phyloP scores from a whole-genome alignment of 1,140 invertebrate species.

The Akabosia matsudoensis region DNA sequence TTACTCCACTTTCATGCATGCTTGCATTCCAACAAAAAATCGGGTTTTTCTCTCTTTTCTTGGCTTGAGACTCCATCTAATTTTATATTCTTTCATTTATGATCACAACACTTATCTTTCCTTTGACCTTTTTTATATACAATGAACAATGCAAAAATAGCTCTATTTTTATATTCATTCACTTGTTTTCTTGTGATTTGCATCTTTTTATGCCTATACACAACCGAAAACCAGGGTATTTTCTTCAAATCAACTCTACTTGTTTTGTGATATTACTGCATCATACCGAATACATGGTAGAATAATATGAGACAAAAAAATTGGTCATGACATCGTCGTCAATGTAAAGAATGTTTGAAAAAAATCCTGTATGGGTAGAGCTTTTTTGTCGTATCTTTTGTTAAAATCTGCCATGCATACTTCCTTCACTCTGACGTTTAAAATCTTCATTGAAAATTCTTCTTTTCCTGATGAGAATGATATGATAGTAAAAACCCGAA shows the following conservation, averaged over 20 bases:
- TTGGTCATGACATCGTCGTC: constrained; percentile 14
- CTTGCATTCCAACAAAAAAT: constrained; percentile 18
- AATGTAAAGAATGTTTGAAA: background rate
- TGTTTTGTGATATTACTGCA: no score
- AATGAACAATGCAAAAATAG: no score
- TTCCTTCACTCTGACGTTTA: constrained; percentile 8
- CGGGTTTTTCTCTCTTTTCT: background rate
- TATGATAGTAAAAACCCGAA: background rate
- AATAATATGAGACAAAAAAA: background rate
- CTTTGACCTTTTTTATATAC: background rate
- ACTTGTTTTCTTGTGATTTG: no score
- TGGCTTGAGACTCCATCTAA: no score
- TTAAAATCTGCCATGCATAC: constrained; percentile 22
- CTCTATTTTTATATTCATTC: background rate
- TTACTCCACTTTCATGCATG: constrained; percentile 24
- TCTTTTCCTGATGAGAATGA: constrained; percentile 12
- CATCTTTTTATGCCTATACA: no score
- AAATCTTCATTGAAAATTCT: constrained; percentile 22
- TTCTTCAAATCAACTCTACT: no score
- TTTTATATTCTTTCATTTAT: no score
- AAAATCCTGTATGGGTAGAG: background rate
- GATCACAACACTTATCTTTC: no score
- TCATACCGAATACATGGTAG: background rate
- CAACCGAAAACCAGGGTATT: no score
- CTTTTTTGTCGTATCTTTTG: background rate